Evolutionary conservation across 2,888 invertebrate genomes (phyloP).

Genomic region (Buathra laborator): DNA sequence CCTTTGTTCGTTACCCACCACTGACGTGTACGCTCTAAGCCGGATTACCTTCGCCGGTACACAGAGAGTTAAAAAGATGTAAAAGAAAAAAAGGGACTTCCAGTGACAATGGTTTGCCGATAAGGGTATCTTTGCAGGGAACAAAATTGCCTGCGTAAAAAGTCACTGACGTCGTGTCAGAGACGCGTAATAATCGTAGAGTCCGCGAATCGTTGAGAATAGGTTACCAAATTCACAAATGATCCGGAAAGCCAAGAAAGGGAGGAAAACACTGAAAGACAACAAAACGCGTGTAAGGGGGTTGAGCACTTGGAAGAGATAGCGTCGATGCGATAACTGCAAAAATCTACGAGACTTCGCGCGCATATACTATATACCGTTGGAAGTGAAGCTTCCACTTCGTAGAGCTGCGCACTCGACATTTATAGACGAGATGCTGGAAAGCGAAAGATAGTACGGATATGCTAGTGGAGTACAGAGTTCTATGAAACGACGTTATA

Average conservation of each 20-base stretch:
- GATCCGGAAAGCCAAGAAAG: slow-evolving; percentile 41
- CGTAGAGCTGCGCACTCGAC: slow-evolving; percentile 45
- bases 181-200: background rate
- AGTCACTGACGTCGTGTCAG: background rate
- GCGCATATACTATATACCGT: slow-evolving; percentile 14
- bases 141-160: background rate
- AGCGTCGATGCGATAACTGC: slow-evolving; percentile 52
- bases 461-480: slow-evolving; percentile 17
- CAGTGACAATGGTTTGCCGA: slow-evolving; percentile 32
- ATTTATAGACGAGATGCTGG: slow-evolving; percentile 53
- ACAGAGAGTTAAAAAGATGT: background rate
- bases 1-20: slow-evolving; percentile 27
- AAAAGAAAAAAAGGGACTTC: background rate
- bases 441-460: slow-evolving; percentile 54
- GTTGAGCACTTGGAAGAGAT: slow-evolving; percentile 21
- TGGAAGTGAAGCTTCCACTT: slow-evolving; percentile 45
- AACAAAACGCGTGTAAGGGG: background rate
- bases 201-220: background rate
- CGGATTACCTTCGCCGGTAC: slow-evolving; percentile 71
- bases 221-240: slow-evolving; percentile 43
- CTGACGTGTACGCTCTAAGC: slow-evolving; percentile 72
- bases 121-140: slow-evolving; percentile 10
- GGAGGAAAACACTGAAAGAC: slow-evolving; percentile 27
- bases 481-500: slow-evolving; percentile 3
- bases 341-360: slow-evolving; percentile 55